These are phyloP conservation scores for Macrostomum lignano DNA, from an alignment of 1,140 invertebrate species.

Conservation along the genomic window DNA sequence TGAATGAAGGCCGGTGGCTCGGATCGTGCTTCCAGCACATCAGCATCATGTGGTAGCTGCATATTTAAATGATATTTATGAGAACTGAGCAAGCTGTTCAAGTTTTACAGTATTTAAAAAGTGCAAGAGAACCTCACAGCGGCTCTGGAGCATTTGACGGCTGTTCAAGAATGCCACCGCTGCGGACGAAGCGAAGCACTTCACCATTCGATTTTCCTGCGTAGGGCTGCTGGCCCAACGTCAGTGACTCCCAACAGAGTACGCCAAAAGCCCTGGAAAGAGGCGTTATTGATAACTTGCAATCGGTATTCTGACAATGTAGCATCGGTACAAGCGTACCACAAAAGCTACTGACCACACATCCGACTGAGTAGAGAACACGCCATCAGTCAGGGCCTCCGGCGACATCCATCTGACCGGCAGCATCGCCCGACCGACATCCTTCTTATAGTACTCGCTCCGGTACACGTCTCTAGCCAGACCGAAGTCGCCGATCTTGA, in stretches of 20 bases:
- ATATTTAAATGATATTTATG: conserved; percentile 7
- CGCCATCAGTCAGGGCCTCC: conserved; percentile 23
- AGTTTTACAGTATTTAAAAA: not conserved
- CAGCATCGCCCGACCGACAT: conserved; percentile 23
- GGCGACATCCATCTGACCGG: conserved; percentile 29
- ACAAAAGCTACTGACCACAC: conserved; percentile 37
- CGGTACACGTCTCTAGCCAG: conserved; percentile 30
- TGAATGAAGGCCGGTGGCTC: conserved; percentile 42
- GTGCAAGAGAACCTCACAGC: conserved; percentile 33
- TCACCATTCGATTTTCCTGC: conserved; percentile 62
- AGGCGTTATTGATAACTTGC: not conserved
- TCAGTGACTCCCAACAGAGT: conserved; percentile 79
- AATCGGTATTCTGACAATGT: conserved; percentile 1
- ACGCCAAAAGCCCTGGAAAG: conserved; percentile 51
- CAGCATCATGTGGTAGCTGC: conserved; percentile 48
- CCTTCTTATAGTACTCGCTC: conserved; percentile 27
- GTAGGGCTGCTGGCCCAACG: conserved; percentile 75
- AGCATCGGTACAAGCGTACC: not conserved
- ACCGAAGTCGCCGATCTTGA: conserved; percentile 33
- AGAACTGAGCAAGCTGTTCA: not conserved
- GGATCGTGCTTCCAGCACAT: conserved; percentile 55
- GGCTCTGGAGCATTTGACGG: conserved; percentile 50
- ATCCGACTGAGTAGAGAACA: conserved; percentile 22
- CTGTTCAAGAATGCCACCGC: conserved; percentile 42
- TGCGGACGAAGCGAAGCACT: conserved; percentile 55